Percentiles rank a stretch among this genome's conserved stretches.
These are phyloP conservation scores for Epinephelus coioides DNA, from an alignment of 2,797 vertebrate genomes.

Conservation along the genomic window DNA sequence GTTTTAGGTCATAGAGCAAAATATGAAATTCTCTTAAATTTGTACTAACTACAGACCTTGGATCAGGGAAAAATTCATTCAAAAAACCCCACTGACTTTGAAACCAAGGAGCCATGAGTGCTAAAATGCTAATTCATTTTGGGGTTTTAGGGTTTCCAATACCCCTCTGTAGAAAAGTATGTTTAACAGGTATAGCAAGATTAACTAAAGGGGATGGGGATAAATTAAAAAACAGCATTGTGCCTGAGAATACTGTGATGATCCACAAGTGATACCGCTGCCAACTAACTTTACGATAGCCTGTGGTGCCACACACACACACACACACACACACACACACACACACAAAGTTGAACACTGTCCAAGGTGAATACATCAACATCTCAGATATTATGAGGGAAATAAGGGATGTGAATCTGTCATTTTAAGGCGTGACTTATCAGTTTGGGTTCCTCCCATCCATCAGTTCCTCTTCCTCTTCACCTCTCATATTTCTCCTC, in stretches of 20 bases:
- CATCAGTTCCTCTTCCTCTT: conserved; percentile 22
- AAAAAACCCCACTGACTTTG: too few relatives aligned
- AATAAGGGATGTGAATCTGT: conserved; percentile 15
- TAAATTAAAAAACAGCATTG: background rate
- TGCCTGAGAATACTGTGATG: background rate
- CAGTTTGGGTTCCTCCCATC: conserved; percentile 20
- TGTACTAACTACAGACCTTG: too few relatives aligned
- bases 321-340: conserved; percentile 14
- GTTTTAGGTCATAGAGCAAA: too few relatives aligned
- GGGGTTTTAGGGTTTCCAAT: too few relatives aligned
- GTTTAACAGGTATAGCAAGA: background rate
- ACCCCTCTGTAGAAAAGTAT: background rate
- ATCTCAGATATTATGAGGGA: background rate
- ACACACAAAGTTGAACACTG: background rate
- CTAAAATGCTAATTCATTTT: too few relatives aligned
- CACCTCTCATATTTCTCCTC: background rate
- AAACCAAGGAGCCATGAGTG: too few relatives aligned
- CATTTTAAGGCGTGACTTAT: conserved; percentile 18
- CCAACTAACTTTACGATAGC: background rate
- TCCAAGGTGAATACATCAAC: conserved; percentile 15
- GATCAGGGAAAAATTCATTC: too few relatives aligned
- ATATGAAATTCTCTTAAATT: too few relatives aligned
- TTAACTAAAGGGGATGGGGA: background rate
- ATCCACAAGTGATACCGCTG: background rate
- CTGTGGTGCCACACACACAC: background rate